phyloP scores from a whole-genome alignment of 2,113 vertebrate species.

The Leptobrachium ailaonicum region DNA sequence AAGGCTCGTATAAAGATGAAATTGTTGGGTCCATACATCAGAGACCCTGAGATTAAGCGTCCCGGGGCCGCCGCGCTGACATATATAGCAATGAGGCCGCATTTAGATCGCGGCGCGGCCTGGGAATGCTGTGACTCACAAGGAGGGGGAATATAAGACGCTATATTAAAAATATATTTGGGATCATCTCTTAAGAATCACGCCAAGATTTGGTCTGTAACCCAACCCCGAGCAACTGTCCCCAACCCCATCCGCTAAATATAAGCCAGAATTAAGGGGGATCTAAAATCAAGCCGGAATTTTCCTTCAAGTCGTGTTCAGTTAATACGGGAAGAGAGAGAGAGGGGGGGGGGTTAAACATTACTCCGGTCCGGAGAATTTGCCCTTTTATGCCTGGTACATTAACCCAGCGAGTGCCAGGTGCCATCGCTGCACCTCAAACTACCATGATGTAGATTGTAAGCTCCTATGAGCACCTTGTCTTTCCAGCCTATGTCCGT shows the following conservation, averaged over 20 bases:
- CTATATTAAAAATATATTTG: constrained; percentile 40
- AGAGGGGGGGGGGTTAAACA: no score
- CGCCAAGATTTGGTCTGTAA: constrained; percentile 25
- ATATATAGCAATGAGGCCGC: constrained; percentile 38
- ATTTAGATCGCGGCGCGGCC: constrained; percentile 11
- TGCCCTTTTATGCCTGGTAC: no score
- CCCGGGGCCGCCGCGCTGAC: not conserved
- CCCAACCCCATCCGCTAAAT: constrained; percentile 23
- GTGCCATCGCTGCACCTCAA: no score
- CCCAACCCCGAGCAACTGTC: constrained; percentile 29
- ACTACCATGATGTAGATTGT: no score
- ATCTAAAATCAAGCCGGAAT: not conserved
- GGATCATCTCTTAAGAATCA: constrained; percentile 17
- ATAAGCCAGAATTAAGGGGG: not conserved
- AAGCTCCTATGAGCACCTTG: no score
- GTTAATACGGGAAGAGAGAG: no score
- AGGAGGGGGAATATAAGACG: constrained; percentile 39
- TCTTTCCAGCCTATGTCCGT: no score
- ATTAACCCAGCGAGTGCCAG: no score
- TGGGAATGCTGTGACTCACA: constrained; percentile 30
- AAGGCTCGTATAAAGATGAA: no score
- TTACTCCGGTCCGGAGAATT: no score
- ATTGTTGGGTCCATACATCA: not conserved
- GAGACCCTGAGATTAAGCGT: not conserved
- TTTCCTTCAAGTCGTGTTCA: not conserved